Evolutionary conservation across 2,888 invertebrate genomes (phyloP).

Genomic region (Microplitis manilae): DNA sequence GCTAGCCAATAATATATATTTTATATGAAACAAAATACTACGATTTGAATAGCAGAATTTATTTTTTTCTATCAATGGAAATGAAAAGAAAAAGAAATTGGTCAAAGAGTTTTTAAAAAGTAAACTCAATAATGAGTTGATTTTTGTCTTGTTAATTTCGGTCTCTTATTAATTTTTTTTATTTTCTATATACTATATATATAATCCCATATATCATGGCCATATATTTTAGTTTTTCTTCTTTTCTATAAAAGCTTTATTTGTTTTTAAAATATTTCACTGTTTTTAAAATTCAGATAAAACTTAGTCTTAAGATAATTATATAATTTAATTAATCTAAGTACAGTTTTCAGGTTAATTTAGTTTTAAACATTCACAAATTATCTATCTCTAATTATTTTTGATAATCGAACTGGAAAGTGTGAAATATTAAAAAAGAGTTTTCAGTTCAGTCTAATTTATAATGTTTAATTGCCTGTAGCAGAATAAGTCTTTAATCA

Average conservation of each 20-base stretch:
- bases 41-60: not conserved
- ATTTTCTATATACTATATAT: slow-evolving; percentile 3
- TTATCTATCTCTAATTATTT: not conserved
- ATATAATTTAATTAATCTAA: not conserved
- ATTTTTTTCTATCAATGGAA: not conserved
- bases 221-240: not conserved
- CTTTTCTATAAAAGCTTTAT: not conserved
- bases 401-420: not conserved
- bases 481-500: too few species aligned
- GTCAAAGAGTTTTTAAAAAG: not conserved
- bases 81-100: slow-evolving; percentile 3
- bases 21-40: slow-evolving; percentile 10
- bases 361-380: not conserved
- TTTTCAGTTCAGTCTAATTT: not conserved
- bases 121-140: not conserved
- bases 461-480: too few species aligned
- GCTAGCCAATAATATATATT: slow-evolving; percentile 14
- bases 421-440: slow-evolving; percentile 1
- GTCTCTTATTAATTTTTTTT: not conserved
- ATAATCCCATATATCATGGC: not conserved
- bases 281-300: not conserved
- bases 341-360: not conserved
- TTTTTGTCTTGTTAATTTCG: not conserved
- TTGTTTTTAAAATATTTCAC: slow-evolving; percentile 3
- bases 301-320: not conserved